These are phyloP conservation scores for Cynodonichthys magdalenae DNA, from an alignment of 2,797 vertebrate genomes.

Conservation along the genomic window DNA sequence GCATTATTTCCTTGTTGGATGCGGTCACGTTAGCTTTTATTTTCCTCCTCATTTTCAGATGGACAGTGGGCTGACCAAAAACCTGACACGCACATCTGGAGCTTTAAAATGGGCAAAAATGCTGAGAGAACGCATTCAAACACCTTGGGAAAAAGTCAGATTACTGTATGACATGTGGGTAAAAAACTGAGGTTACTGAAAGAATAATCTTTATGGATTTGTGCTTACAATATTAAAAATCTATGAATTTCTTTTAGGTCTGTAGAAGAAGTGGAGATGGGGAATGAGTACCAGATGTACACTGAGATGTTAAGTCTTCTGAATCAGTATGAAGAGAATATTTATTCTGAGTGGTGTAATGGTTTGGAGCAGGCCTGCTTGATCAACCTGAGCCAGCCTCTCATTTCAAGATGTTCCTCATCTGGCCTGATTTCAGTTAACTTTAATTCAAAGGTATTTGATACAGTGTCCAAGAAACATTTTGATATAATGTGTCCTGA, in stretches of 20 bases:
- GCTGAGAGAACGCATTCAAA: conserved; percentile 78
- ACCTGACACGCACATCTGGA: conserved; percentile 82
- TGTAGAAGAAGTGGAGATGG: conserved; percentile 65
- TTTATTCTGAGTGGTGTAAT: conserved; percentile 81
- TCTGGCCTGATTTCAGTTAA: conserved; percentile 83
- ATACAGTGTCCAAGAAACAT: not conserved
- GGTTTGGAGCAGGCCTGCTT: conserved; percentile 79
- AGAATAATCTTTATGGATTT: not conserved
- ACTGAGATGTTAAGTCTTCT: conserved; percentile 80
- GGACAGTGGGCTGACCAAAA: conserved; percentile 75
- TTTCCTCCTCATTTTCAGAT: conserved; percentile 49
- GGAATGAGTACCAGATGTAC: conserved; percentile 75
- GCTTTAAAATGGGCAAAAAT: conserved; percentile 84
- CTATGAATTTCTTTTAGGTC: conserved; percentile 54
- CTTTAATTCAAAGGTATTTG: conserved; percentile 83
- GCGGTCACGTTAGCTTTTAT: not conserved
- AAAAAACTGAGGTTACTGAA: conserved; percentile 2
- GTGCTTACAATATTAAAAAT: not conserved
- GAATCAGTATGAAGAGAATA: conserved; percentile 75
- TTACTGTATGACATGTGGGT: conserved; percentile 79
- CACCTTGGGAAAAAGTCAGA: conserved; percentile 79
- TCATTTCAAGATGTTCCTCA: conserved; percentile 75
- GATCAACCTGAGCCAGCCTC: conserved; percentile 84
- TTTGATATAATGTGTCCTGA: not conserved
- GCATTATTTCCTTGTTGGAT: not conserved